A percentile compares a stretch with the other conserved stretches of the same genome.
These are phyloP conservation scores for Heteropelma amictum DNA, from an alignment of 2,888 invertebrate genomes.

Conservation along the genomic window DNA sequence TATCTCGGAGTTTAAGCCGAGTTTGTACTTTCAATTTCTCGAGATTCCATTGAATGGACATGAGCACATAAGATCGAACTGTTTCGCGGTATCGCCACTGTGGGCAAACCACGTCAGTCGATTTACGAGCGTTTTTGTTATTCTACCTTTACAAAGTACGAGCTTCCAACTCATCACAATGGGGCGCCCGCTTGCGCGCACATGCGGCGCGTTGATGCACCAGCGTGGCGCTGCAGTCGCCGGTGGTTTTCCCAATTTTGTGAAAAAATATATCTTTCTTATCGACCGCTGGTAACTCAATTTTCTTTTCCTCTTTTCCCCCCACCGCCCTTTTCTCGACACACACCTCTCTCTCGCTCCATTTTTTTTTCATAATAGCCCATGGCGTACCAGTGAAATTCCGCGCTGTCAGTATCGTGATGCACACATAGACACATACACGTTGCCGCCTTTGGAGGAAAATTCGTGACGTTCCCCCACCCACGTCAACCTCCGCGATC, in stretches of 20 bases:
- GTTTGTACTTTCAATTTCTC: conserved; percentile 45
- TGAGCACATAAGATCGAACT: conserved; percentile 54
- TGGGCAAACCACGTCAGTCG: conserved; percentile 71
- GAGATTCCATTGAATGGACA: conserved; percentile 58
- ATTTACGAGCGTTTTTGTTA: conserved; percentile 47
- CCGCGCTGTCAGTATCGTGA: conserved; percentile 45
- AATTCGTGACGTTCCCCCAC: conserved; percentile 72
- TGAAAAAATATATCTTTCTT: conserved; percentile 12
- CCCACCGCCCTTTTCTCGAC: not conserved
- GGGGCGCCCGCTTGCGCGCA: conserved; percentile 5
- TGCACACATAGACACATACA: conserved; percentile 23
- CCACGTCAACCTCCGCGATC: conserved; percentile 62
- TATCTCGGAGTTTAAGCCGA: not conserved
- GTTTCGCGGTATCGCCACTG: conserved; percentile 66
- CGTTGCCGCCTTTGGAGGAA: conserved; percentile 60
- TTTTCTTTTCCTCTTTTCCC: not conserved
- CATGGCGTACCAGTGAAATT: conserved; percentile 50
- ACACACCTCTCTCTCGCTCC: not conserved
- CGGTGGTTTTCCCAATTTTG: not conserved
- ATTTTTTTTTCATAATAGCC: conserved; percentile 10
- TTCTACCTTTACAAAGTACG: not conserved
- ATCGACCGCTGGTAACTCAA: conserved; percentile 5
- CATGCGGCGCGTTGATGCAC: conserved; percentile 13
- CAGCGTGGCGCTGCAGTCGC: conserved; percentile 13
- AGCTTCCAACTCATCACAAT: conserved; percentile 49